A percentile compares a stretch with the other conserved stretches of the same genome.
Conservation (phyloP, 2,797 vertebrate genomes). For the Echiichthys vipera region DNA sequence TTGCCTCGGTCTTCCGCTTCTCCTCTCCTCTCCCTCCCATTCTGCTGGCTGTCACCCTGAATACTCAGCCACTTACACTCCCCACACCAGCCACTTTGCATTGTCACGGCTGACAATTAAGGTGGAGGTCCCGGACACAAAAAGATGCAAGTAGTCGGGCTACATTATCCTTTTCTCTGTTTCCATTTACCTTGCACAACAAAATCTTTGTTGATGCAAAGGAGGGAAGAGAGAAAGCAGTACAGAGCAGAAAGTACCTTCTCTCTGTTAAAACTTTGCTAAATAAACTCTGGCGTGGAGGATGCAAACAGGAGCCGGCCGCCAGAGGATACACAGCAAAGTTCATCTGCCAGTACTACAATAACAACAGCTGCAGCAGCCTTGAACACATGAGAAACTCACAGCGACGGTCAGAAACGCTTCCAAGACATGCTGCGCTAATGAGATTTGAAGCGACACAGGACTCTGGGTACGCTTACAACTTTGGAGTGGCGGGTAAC, state of each 20-base stretch:
- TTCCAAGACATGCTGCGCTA: slow-evolving; percentile 48
- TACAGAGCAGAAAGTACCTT: background rate
- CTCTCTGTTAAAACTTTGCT: slow-evolving; percentile 31
- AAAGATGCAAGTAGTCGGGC: slow-evolving; percentile 54
- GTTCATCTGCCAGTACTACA: slow-evolving; percentile 55
- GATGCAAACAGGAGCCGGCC: slow-evolving; percentile 45
- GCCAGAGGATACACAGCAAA: slow-evolving; percentile 52
- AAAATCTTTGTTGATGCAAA: slow-evolving; percentile 26
- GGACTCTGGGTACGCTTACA: slow-evolving; percentile 51
- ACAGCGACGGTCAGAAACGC: slow-evolving; percentile 28
- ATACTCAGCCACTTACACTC: slow-evolving; percentile 1
- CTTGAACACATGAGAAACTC: slow-evolving; percentile 41
- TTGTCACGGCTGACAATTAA: slow-evolving; percentile 59
- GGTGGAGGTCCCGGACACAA: slow-evolving; percentile 28
- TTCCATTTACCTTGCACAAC: slow-evolving; percentile 57
- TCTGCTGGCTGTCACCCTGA: slow-evolving; percentile 32
- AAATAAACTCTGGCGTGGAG: slow-evolving; percentile 21
- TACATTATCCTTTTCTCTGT: slow-evolving; percentile 45
- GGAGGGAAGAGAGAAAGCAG: background rate
- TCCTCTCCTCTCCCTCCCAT: background rate
- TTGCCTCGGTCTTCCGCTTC: background rate
- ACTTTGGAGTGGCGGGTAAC: slow-evolving; percentile 48
- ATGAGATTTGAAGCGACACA: slow-evolving; percentile 55
- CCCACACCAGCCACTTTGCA: slow-evolving; percentile 23
- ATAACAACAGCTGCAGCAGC: slow-evolving; percentile 46